Evolutionary conservation across 2,113 vertebrate genomes (phyloP).

Genomic region (Mellivora capensis): DNA sequence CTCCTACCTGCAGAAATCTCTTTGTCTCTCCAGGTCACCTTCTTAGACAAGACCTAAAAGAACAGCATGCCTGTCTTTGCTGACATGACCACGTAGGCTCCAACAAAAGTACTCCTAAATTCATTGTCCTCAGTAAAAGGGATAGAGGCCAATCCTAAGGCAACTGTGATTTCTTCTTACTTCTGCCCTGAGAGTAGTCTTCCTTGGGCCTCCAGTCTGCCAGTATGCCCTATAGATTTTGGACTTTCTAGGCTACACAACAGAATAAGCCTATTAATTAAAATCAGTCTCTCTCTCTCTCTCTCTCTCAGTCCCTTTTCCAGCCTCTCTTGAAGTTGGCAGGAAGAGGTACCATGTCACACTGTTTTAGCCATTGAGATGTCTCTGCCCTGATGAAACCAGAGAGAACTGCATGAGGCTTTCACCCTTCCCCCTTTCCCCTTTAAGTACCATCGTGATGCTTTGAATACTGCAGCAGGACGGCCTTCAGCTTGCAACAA

Average conservation of each 20-base stretch:
- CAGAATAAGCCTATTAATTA: background rate
- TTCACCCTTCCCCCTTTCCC: background rate
- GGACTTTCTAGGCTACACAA: background rate
- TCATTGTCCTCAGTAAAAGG: background rate
- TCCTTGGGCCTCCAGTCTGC: background rate
- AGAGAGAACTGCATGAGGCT: background rate
- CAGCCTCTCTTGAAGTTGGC: background rate
- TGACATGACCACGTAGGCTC: background rate
- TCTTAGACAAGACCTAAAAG: background rate
- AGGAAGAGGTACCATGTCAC: background rate
- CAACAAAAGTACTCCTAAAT: background rate
- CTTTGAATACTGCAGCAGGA: background rate
- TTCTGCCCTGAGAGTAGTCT: background rate
- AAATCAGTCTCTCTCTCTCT: background rate
- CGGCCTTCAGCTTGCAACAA: background rate
- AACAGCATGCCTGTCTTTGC: background rate
- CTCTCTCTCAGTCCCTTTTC: background rate
- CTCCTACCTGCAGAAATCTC: background rate
- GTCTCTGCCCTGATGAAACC: background rate
- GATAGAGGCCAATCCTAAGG: background rate
- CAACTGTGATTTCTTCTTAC: background rate
- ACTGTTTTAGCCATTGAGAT: background rate
- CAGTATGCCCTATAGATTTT: background rate
- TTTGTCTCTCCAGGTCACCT: background rate
- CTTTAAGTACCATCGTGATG: background rate